phyloP scores from a whole-genome alignment of 2,113 vertebrate species.

The Coptodon rendalli region DNA sequence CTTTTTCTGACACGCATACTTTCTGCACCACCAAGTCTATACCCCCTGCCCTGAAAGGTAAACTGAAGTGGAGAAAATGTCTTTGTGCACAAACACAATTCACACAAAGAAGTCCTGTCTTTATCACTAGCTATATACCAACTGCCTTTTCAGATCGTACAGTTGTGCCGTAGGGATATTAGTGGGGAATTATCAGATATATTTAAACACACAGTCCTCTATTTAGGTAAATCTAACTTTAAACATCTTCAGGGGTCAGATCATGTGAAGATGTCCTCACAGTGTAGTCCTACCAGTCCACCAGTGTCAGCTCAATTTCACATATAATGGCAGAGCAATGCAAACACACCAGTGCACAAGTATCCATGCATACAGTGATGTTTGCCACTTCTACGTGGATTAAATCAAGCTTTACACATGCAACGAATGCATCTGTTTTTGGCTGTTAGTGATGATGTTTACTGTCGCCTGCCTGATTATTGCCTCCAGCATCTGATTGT shows the following conservation, averaged over 20 bases:
- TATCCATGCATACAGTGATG: neutral
- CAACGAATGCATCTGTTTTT: neutral
- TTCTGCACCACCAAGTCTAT: conserved; percentile 94
- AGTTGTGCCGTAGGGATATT: neutral
- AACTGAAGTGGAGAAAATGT: neutral
- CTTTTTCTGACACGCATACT: conserved; percentile 85
- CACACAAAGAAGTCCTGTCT: neutral
- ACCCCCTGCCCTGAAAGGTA: conserved; percentile 94
- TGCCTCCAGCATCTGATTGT: neutral
- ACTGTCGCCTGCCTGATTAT: neutral
- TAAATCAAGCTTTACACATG: neutral
- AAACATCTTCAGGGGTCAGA: neutral
- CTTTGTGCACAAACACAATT: neutral
- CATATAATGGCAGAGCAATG: neutral
- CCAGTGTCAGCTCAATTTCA: neutral
- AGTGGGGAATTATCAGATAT: neutral
- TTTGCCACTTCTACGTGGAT: neutral
- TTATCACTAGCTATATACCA: neutral
- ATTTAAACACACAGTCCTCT: neutral
- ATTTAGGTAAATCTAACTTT: neutral
- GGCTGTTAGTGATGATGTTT: neutral
- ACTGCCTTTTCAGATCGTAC: neutral
- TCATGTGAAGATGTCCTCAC: neutral
- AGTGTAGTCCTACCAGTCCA: neutral
- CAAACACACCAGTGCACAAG: neutral